Evolutionary conservation across 2,888 invertebrate genomes (phyloP).

Genomic region (Melanophora roralis): DNA sequence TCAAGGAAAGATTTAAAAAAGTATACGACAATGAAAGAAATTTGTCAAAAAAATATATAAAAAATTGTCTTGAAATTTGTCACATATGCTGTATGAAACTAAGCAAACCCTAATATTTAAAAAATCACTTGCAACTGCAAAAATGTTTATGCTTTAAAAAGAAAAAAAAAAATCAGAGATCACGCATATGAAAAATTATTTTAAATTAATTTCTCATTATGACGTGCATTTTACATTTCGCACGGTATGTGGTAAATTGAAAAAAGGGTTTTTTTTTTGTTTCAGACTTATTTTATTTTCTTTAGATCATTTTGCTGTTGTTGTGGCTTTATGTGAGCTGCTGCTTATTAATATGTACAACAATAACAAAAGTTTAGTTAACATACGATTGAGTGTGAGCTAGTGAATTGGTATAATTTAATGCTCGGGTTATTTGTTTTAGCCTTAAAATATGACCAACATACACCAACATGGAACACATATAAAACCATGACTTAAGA

Average conservation of each 20-base stretch:
- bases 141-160: neutral
- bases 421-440: constrained; percentile 44
- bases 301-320: neutral
- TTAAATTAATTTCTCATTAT: constrained; percentile 68
- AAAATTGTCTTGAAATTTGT: neutral
- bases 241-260: constrained; percentile 69
- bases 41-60: neutral
- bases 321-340: constrained; percentile 58
- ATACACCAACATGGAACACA: neutral
- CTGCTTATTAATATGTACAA: constrained; percentile 34
- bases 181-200: constrained; percentile 62
- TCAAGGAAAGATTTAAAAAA: neutral
- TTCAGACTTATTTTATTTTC: constrained; percentile 13
- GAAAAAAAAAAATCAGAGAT: constrained; percentile 37
- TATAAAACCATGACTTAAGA: neutral
- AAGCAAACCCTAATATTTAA: neutral
- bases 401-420: constrained; percentile 32
- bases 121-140: neutral
- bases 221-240: constrained; percentile 67
- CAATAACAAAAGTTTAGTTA: neutral
- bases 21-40: neutral
- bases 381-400: constrained; percentile 11
- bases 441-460: constrained; percentile 20
- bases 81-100: neutral
- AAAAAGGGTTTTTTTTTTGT: constrained; percentile 55